phyloP scores from a whole-genome alignment of 2,797 vertebrate genomes.

The Pterois miles region DNA sequence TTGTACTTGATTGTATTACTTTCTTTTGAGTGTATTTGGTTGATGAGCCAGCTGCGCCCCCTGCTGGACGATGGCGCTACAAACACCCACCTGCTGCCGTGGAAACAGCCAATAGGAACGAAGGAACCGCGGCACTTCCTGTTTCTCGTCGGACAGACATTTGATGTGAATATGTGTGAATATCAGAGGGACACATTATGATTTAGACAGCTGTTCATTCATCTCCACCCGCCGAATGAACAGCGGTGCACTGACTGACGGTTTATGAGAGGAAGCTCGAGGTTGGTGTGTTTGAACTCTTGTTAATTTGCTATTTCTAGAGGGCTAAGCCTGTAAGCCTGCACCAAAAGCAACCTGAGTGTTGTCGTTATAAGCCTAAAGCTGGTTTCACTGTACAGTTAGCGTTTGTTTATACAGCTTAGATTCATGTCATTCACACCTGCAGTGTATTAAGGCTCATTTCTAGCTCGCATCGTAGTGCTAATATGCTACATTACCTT shows the following conservation, averaged over 20 bases:
- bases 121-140: conserved; percentile 68
- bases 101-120: conserved; percentile 52
- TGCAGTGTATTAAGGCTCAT: not conserved
- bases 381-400: not conserved
- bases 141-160: conserved; percentile 23
- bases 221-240: not conserved
- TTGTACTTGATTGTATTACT: not conserved
- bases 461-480: not conserved
- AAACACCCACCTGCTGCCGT: not conserved
- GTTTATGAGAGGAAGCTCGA: conserved; percentile 56
- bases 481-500: conserved; percentile 1
- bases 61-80: not conserved
- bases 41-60: conserved; percentile 20
- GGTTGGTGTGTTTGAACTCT: conserved; percentile 62
- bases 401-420: not conserved
- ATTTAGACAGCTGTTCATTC: not conserved
- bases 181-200: not conserved
- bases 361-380: not conserved
- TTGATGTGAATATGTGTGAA: conserved; percentile 13
- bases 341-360: conserved; percentile 20
- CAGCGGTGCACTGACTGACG: not conserved
- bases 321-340: conserved; percentile 62
- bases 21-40: not conserved
- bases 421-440: not conserved
- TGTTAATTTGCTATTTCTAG: conserved; percentile 39